Conservation (phyloP, 2,888 invertebrate species). For the Mythimna pallens region DNA sequence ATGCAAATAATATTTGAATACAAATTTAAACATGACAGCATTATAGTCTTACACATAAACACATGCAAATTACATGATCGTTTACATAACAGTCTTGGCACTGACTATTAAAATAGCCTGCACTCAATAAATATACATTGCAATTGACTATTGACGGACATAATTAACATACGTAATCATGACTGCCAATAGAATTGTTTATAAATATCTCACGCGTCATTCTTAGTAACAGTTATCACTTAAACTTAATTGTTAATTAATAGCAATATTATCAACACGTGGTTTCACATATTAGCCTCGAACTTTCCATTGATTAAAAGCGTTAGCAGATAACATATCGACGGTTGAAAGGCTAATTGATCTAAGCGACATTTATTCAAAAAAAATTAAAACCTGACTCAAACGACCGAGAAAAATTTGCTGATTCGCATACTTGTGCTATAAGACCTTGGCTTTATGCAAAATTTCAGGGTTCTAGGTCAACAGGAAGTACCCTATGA, state of each 20-base stretch:
- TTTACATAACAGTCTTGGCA: conserved; percentile 46
- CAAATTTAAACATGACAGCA: neutral
- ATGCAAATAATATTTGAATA: too few relatives aligned
- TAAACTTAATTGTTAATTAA: conserved; percentile 11
- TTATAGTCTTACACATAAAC: neutral
- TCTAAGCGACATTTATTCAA: too few relatives aligned
- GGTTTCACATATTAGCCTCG: neutral
- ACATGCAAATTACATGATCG: conserved; percentile 16
- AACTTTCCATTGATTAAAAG: conserved; percentile 5
- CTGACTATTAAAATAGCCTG: conserved; percentile 16
- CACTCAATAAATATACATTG: conserved; percentile 16
- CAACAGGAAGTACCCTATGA: too few relatives aligned
- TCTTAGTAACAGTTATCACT: conserved; percentile 1
- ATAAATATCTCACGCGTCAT: conserved; percentile 8
- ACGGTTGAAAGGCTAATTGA: too few relatives aligned
- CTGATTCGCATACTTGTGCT: too few relatives aligned
- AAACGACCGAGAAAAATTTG: too few relatives aligned
- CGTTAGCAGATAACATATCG: neutral
- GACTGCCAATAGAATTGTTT: conserved; percentile 19
- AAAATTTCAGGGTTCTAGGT: too few relatives aligned
- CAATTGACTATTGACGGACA: conserved; percentile 7
- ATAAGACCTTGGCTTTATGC: too few relatives aligned
- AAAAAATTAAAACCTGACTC: too few relatives aligned
- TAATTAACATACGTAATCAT: conserved; percentile 18
- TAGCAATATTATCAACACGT: neutral